phyloP scores from a whole-genome alignment of 2,113 vertebrate genomes.

The Mixornis gularis region DNA sequence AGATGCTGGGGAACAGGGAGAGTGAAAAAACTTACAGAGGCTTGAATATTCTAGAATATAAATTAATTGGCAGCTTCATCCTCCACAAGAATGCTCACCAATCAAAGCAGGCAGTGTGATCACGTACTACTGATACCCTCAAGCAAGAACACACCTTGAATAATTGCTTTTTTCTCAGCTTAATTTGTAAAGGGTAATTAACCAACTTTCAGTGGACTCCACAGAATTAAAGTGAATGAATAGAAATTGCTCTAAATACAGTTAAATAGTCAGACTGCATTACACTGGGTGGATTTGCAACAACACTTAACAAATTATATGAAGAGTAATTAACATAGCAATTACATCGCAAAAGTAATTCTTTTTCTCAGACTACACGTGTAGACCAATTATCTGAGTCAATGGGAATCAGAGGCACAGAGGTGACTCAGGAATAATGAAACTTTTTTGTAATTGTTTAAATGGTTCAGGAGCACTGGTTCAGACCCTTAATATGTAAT shows the following conservation, averaged over 20 bases:
- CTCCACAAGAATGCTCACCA: neutral
- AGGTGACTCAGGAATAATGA: neutral
- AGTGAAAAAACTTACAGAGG: neutral
- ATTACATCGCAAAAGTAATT: neutral
- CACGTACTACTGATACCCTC: neutral
- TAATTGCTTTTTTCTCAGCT: neutral
- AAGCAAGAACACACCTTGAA: neutral
- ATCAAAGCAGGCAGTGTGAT: neutral
- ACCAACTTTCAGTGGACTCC: neutral
- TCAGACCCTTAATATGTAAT: neutral
- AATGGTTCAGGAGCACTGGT: neutral
- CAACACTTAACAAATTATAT: neutral
- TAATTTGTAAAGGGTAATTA: conserved; percentile 4
- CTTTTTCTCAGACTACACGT: neutral
- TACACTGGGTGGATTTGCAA: neutral
- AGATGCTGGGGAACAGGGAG: neutral
- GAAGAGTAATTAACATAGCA: conserved; percentile 13
- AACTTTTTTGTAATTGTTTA: neutral
- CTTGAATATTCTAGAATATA: neutral
- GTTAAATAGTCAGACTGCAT: neutral
- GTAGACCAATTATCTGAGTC: neutral
- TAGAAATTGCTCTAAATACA: neutral
- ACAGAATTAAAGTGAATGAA: neutral
- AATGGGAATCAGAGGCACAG: neutral
- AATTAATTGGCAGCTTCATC: neutral